Base-by-base conservation (phyloP, 2,888 invertebrate species). In the Synergus umbraculus region DNA sequence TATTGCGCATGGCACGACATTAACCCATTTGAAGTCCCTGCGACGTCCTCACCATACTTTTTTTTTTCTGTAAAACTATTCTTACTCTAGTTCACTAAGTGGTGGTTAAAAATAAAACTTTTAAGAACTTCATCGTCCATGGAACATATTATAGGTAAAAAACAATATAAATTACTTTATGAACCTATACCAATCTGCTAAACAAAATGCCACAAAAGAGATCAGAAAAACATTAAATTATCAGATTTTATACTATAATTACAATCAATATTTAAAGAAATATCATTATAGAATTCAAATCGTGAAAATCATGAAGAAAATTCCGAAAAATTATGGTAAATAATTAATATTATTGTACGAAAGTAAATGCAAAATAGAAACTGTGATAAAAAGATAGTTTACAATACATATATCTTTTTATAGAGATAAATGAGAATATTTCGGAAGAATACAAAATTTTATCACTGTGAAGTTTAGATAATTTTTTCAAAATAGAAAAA, bases 91-190 rank as follows among this genome's bases (percentile, higher is more conserved):
- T 10, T 54, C 15, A 49, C 49, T 73, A 37, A 37, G 15, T 49
- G 65, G 49, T 37, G 54, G n/a, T n/a, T 73, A 54, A 37, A 73
- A 73, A 73, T 73, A 54, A 54, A 54, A 73, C 73, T 73, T 22
- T 73, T 37, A 49, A 73, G 29, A 37, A 54, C 60, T 22, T 22
- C 60, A 18, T 22, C 4, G 22, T 18, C 12, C 22, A 9, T 9
- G 9, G 22, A 12, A 18, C 9, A 8, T 10, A 18, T 60, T 7
- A 60, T 12, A 12, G 10, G 4, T 9, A 60, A 60, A 60, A 22
- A 0, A 60, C 4, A 29, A n/a, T 22, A 58, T 9, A 18, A 58
- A 7, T 9, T 18, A 22, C 18, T 60, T 60, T 4, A 60, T 60
- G 10, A 10, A 22, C 10, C 10, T 9, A 60, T 8, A n/a, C n/a